A percentile compares a stretch with the other conserved stretches of the same genome.
These are phyloP conservation scores for Camptogramma bilineatum DNA, from an alignment of 2,888 invertebrate genomes.

Conservation along the genomic window DNA sequence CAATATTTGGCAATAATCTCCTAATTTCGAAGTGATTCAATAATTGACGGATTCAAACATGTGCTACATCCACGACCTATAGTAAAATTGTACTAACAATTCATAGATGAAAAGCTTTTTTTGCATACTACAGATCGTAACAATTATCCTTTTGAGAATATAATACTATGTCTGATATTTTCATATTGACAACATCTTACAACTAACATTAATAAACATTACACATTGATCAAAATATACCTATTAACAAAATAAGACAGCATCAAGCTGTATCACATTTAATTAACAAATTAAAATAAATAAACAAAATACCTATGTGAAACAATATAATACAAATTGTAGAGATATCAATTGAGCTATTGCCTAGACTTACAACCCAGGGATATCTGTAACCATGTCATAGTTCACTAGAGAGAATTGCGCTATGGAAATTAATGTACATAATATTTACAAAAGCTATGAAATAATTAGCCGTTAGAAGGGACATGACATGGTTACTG, in stretches of 20 bases:
- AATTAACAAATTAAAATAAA: constrained; percentile 70
- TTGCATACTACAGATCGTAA: constrained; percentile 59
- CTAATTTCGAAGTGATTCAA: constrained; percentile 43
- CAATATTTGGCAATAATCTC: constrained; percentile 26
- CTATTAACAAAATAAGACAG: constrained; percentile 71
- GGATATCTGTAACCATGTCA: constrained; percentile 81
- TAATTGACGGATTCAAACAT: constrained; percentile 64
- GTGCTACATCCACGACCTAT: constrained; percentile 59
- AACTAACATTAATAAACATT: constrained; percentile 59
- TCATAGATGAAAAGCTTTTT: constrained; percentile 55
- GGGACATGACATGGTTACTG: constrained; percentile 76
- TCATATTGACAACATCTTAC: constrained; percentile 74
- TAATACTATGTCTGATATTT: constrained; percentile 62
- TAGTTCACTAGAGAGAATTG: constrained; percentile 51
- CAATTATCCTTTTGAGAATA: constrained; percentile 63
- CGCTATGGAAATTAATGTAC: constrained; percentile 55
- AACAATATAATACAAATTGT: constrained; percentile 52
- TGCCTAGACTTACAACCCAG: constrained; percentile 82
- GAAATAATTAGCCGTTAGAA: constrained; percentile 49
- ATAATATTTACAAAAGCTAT: constrained; percentile 70
- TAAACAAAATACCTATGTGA: constrained; percentile 69
- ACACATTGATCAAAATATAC: constrained; percentile 68
- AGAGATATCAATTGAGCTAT: constrained; percentile 73
- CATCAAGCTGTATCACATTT: constrained; percentile 77
- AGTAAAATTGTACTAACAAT: constrained; percentile 64